Percentiles rank a stretch among this genome's conserved stretches.
phyloP scores from a whole-genome alignment of 2,113 vertebrate species.

The Caloenas nicobarica region DNA sequence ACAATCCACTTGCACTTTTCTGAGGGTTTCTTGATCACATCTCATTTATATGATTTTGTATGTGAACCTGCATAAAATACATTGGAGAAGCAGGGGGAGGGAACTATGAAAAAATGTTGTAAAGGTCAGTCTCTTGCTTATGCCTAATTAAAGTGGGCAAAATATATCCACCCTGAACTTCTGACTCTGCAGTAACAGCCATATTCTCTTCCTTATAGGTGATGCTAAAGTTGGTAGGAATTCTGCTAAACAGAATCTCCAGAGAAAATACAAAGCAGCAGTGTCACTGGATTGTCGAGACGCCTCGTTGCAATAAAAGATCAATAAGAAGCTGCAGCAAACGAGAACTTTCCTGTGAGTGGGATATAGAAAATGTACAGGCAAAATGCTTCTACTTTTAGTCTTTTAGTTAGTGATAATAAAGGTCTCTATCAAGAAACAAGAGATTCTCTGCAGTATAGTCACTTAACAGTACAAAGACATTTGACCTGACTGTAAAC shows the following conservation, averaged over 20 bases:
- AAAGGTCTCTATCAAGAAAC: not conserved
- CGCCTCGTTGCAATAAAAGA: not conserved
- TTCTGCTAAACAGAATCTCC: not conserved
- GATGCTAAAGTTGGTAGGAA: not conserved
- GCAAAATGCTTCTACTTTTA: not conserved
- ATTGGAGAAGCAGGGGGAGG: not conserved
- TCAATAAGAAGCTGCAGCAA: constrained; percentile 25
- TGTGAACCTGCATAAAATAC: not conserved
- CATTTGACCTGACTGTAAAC: not conserved
- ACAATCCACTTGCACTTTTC: not conserved
- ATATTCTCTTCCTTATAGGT: not conserved
- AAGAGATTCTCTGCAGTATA: not conserved
- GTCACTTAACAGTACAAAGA: not conserved
- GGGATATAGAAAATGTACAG: not conserved
- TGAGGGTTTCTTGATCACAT: not conserved
- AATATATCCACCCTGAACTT: not conserved
- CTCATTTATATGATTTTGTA: not conserved
- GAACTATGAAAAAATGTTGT: not conserved
- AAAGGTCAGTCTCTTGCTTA: not conserved
- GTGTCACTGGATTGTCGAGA: not conserved
- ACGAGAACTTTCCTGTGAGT: not conserved
- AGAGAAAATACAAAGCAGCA: not conserved
- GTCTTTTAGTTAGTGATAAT: not conserved
- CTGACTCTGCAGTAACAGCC: not conserved
- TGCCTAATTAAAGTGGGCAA: not conserved